Evolutionary conservation across 2,113 vertebrate species (phyloP).

Genomic region (Sylvicapra grimmia): DNA sequence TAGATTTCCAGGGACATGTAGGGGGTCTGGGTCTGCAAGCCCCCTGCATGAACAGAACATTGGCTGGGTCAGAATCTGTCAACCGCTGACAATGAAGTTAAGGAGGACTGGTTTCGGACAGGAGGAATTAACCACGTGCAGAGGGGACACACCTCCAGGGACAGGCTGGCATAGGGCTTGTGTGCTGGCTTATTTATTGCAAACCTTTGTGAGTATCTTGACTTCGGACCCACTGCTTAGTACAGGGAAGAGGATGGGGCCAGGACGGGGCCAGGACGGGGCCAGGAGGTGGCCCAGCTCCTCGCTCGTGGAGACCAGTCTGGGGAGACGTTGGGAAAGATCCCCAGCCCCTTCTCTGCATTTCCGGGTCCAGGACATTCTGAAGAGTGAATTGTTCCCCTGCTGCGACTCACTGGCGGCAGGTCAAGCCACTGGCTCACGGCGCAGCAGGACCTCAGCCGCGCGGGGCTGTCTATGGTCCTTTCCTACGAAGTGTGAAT

Average conservation of each 20-base stretch:
- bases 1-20: background rate
- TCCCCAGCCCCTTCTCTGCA: background rate
- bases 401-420: background rate
- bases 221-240: background rate
- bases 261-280: background rate
- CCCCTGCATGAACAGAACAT: background rate
- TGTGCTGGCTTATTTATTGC: background rate
- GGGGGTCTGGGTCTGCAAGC: background rate
- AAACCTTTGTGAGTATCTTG: background rate
- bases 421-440: fast-evolving
- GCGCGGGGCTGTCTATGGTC: background rate
- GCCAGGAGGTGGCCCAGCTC: background rate
- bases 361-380: background rate
- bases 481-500: background rate
- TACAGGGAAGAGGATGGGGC: background rate
- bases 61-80: background rate
- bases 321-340: background rate
- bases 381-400: background rate
- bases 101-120: background rate
- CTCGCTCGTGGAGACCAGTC: background rate
- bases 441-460: background rate
- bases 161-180: background rate
- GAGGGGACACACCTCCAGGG: background rate
- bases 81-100: background rate
- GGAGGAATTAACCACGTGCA: background rate